A percentile compares a stretch with the other conserved stretches of the same genome.
phyloP scores from a whole-genome alignment of 2,888 invertebrate species.

The Mythimna lalbum region DNA sequence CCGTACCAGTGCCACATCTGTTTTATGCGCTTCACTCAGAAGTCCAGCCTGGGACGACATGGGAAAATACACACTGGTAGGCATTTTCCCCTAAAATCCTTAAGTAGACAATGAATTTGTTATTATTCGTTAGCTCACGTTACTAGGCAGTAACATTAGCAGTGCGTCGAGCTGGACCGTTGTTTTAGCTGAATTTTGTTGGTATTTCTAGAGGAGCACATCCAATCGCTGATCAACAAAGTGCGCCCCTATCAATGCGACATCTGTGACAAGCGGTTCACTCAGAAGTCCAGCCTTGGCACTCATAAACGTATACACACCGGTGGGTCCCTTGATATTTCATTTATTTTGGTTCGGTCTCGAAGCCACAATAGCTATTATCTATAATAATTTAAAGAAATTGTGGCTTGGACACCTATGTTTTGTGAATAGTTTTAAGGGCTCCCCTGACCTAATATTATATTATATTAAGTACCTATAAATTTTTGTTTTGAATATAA shows the following conservation, averaged over 20 bases:
- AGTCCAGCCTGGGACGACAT: conserved; percentile 94
- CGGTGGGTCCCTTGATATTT: conserved; percentile 91
- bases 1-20: conserved; percentile 94
- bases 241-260: conserved; percentile 93
- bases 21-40: conserved; percentile 94
- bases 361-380: conserved; percentile 82
- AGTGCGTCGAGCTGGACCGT: conserved; percentile 79
- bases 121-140: conserved; percentile 84
- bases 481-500: conserved; percentile 49
- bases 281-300: conserved; percentile 95
- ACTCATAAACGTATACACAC: conserved; percentile 95
- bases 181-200: conserved; percentile 90
- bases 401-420: conserved; percentile 87
- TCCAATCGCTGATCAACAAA: conserved; percentile 92
- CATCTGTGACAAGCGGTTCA: conserved; percentile 95
- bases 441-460: conserved; percentile 80
- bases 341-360: conserved; percentile 85
- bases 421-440: conserved; percentile 91
- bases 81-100: conserved; percentile 90
- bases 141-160: conserved; percentile 83
- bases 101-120: conserved; percentile 87
- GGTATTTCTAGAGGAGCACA: conserved; percentile 91
- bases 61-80: conserved; percentile 93
- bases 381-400: conserved; percentile 29
- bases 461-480: conserved; percentile 29